Evolutionary conservation across 1,140 invertebrate genomes (phyloP).

Genomic region (Pseudomyrmex concolor): DNA sequence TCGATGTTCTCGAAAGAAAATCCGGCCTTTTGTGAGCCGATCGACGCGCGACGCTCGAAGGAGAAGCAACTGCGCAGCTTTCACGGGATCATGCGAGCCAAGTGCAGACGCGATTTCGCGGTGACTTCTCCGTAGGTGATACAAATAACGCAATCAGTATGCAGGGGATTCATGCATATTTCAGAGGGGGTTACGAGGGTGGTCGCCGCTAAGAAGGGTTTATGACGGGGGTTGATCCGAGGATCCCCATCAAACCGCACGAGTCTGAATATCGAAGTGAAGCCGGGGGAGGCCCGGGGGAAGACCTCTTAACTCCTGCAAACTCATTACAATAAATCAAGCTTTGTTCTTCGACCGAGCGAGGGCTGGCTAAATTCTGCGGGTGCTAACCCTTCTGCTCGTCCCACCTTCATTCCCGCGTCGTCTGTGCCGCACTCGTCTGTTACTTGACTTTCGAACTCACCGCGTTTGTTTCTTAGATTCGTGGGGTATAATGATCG

Average conservation of each 20-base stretch:
- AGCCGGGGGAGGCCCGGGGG: slow-evolving; percentile 65
- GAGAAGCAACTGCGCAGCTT: slow-evolving; percentile 36
- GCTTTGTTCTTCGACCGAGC: slow-evolving; percentile 84
- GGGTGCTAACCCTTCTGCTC: slow-evolving; percentile 78
- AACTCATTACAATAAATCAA: slow-evolving; percentile 86
- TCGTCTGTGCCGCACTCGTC: slow-evolving; percentile 50
- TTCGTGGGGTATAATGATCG: slow-evolving; percentile 31
- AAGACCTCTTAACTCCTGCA: slow-evolving; percentile 84
- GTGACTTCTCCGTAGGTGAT: slow-evolving; percentile 75
- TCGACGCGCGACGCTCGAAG: slow-evolving; percentile 44
- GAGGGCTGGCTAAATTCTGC: slow-evolving; percentile 82
- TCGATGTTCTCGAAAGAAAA: slow-evolving; percentile 6
- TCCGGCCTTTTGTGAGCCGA: slow-evolving; percentile 42
- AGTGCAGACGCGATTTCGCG: slow-evolving; percentile 59
- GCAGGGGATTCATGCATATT: slow-evolving; percentile 84
- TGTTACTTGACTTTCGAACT: slow-evolving; percentile 51
- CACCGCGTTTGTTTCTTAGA: slow-evolving; percentile 52
- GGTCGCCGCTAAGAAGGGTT: slow-evolving; percentile 84
- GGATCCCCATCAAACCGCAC: slow-evolving; percentile 84
- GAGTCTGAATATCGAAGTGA: slow-evolving; percentile 82
- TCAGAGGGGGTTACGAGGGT: slow-evolving; percentile 77
- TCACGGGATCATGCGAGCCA: slow-evolving; percentile 52
- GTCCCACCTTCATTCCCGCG: slow-evolving; percentile 52
- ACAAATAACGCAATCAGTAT: slow-evolving; percentile 85
- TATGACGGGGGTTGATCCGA: slow-evolving; percentile 84